Percentiles rank a stretch among this genome's conserved stretches.
Conservation (phyloP, 2,888 invertebrate genomes). For the Stenotaenia linearis region DNA sequence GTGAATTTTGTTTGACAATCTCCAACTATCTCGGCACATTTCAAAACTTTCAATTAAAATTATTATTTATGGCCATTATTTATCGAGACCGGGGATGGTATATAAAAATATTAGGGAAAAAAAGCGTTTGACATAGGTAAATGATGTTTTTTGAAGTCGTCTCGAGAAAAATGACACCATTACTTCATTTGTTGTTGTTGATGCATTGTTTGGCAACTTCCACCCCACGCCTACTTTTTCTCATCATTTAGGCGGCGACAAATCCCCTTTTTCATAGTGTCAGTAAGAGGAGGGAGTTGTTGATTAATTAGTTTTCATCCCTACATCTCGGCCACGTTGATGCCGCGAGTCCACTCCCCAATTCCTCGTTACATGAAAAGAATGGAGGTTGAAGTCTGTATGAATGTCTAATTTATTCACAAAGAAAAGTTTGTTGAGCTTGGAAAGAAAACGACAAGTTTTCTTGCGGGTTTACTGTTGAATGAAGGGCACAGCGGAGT, state of each 20-base stretch:
- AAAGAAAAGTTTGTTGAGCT: constrained; percentile 8
- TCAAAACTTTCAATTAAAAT: background rate
- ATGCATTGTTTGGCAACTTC: constrained; percentile 1
- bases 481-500: constrained; percentile 26
- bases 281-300: background rate
- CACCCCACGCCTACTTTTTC: constrained; percentile 10
- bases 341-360: background rate
- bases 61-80: no score
- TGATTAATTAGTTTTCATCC: constrained; percentile 16
- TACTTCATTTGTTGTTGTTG: constrained; percentile 6
- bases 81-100: background rate
- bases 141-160: background rate
- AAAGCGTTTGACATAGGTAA: background rate
- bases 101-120: no score
- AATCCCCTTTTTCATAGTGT: constrained; percentile 19
- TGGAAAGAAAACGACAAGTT: constrained; percentile 16
- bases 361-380: constrained; percentile 10
- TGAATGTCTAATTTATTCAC: constrained; percentile 19
- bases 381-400: constrained; percentile 12
- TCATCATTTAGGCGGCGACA: constrained; percentile 26
- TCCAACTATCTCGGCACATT: background rate
- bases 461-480: constrained; percentile 3
- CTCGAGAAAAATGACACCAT: background rate
- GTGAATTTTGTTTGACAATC: background rate
- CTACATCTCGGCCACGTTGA: background rate